Percentiles rank a stretch among this genome's conserved stretches.
These are phyloP conservation scores for Euglossa dilemma DNA, from an alignment of 1,140 invertebrate genomes.

Conservation along the genomic window DNA sequence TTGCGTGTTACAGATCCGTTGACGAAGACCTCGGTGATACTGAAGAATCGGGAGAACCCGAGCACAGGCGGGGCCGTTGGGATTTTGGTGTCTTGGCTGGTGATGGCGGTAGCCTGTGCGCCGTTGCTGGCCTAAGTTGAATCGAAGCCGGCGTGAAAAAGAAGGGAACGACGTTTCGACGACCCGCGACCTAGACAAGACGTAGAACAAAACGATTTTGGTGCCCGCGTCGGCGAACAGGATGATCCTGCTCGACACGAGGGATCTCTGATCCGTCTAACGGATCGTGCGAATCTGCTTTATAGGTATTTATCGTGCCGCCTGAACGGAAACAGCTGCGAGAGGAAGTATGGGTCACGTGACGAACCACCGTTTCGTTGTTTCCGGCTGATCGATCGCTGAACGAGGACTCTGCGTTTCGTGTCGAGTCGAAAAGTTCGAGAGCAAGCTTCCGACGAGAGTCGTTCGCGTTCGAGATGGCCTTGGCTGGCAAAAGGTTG, in stretches of 20 bases:
- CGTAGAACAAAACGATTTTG: slow-evolving; percentile 40
- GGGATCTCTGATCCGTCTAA: slow-evolving; percentile 14
- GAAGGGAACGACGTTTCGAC: slow-evolving; percentile 25
- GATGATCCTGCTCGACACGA: slow-evolving; percentile 25
- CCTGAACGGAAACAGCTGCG: background rate
- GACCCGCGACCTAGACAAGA: slow-evolving; percentile 40
- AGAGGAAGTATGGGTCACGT: background rate
- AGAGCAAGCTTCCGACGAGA: background rate
- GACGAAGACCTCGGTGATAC: slow-evolving; percentile 20
- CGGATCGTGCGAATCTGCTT: slow-evolving; percentile 15
- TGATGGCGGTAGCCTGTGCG: slow-evolving; percentile 57
- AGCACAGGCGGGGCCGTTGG: slow-evolving; percentile 52
- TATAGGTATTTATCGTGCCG: slow-evolving; percentile 33
- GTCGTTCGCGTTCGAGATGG: background rate
- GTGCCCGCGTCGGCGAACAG: slow-evolving; percentile 8
- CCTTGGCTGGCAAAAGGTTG: too few relatives aligned
- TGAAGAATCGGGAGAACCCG: slow-evolving; percentile 41
- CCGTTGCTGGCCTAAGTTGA: slow-evolving; percentile 67
- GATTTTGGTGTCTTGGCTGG: slow-evolving; percentile 52
- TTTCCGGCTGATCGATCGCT: background rate
- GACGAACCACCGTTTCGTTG: background rate
- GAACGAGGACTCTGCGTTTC: background rate
- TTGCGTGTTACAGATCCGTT: slow-evolving; percentile 65
- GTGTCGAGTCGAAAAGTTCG: background rate
- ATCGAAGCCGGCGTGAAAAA: background rate